phyloP scores from a whole-genome alignment of 2,888 invertebrate genomes.

The Acleris holmiana region DNA sequence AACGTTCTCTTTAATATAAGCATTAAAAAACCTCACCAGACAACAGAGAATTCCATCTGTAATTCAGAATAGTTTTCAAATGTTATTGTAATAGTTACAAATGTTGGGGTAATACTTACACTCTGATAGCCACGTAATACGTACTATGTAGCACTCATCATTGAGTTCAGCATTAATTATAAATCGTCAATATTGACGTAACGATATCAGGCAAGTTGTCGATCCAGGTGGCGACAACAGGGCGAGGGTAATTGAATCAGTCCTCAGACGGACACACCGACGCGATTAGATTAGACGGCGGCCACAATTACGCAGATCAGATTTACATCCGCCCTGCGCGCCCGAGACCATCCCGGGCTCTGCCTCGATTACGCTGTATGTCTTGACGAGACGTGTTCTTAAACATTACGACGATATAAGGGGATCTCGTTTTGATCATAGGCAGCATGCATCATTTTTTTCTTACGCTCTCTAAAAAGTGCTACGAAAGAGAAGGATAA shows the following conservation, averaged over 20 bases:
- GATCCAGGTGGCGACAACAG: slow-evolving; percentile 46
- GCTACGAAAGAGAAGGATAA: too few relatives aligned
- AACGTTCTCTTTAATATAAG: too few relatives aligned
- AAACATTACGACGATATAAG: background rate
- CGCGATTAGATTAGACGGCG: slow-evolving; percentile 79
- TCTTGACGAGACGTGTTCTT: slow-evolving; percentile 25
- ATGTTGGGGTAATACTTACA: too few relatives aligned
- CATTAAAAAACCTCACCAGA: too few relatives aligned
- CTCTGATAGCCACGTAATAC: background rate
- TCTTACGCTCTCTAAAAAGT: too few relatives aligned
- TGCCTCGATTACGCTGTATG: slow-evolving; percentile 14
- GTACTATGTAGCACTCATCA: background rate
- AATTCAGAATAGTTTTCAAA: too few relatives aligned
- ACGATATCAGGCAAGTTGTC: slow-evolving; percentile 46
- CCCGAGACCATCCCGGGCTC: slow-evolving; percentile 19
- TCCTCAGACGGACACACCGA: slow-evolving; percentile 61
- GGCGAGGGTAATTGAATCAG: slow-evolving; percentile 72
- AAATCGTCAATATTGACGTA: slow-evolving; percentile 51
- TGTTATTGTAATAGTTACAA: too few relatives aligned
- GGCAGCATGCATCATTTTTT: too few relatives aligned
- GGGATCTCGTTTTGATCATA: too few relatives aligned
- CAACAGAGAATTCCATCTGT: too few relatives aligned
- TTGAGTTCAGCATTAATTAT: slow-evolving; percentile 32
- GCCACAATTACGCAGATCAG: slow-evolving; percentile 82
- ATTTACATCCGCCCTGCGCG: slow-evolving; percentile 63